phyloP scores from a whole-genome alignment of 2,888 invertebrate genomes.

The Sinodicranocentrus sp. region DNA sequence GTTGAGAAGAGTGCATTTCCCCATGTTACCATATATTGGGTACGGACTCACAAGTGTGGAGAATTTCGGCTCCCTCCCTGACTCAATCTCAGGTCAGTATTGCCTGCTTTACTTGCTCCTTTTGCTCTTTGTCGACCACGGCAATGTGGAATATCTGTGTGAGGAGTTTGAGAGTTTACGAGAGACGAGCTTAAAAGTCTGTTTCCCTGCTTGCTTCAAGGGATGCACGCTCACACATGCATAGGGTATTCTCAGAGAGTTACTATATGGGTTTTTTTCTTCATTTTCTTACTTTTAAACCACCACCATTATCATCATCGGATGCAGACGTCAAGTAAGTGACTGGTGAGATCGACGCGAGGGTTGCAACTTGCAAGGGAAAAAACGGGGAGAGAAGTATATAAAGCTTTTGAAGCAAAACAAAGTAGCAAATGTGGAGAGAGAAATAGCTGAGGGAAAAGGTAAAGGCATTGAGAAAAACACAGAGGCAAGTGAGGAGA shows the following conservation, averaged over 20 bases:
- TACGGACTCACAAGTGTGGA: not conserved
- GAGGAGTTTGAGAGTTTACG: not conserved
- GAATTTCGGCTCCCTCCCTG: conserved; percentile 1
- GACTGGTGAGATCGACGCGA: conserved; percentile 2
- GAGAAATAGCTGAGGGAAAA: no score
- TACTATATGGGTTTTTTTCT: no score
- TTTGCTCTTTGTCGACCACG: not conserved
- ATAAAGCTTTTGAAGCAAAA: no score
- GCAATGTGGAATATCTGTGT: no score
- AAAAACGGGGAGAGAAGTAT: no score
- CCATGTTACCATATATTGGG: no score
- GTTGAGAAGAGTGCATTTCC: conserved; percentile 16
- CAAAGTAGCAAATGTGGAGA: no score
- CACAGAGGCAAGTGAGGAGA: conserved; percentile 8
- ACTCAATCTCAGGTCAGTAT: conserved; percentile 33
- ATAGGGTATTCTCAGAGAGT: not conserved
- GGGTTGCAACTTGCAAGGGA: no score
- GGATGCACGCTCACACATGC: no score
- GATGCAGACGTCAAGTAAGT: conserved; percentile 11
- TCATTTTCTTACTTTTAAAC: no score
- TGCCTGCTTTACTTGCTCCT: conserved; percentile 21
- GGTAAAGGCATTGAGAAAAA: no score
- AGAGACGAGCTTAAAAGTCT: no score
- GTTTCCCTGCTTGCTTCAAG: not conserved
- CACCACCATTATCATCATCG: conserved; percentile 23